Percentiles rank a stretch among this genome's conserved stretches.
These are phyloP conservation scores for Zele albiditarsus DNA, from an alignment of 2,888 invertebrate species.

Conservation along the genomic window DNA sequence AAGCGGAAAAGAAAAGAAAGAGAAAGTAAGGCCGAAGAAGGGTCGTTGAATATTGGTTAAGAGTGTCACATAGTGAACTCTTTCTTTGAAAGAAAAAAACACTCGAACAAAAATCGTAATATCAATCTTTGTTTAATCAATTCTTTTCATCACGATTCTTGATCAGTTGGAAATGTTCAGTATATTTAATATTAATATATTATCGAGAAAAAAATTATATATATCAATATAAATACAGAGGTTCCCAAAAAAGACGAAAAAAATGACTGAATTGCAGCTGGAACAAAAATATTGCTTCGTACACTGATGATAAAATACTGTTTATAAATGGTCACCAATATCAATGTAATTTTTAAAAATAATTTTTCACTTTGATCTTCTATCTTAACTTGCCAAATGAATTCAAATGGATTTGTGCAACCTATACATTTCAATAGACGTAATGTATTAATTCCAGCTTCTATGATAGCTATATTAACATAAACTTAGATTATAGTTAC, in stretches of 20 bases:
- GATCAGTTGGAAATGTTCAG: conserved; percentile 47
- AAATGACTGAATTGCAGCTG: conserved; percentile 16
- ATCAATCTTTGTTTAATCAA: conserved; percentile 19
- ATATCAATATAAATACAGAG: conserved; percentile 14
- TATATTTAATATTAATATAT: conserved; percentile 60
- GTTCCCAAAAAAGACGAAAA: conserved; percentile 14
- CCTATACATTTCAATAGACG: not conserved
- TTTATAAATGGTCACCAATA: not conserved
- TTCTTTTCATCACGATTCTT: not conserved
- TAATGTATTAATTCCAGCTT: conserved; percentile 19
- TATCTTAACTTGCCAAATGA: conserved; percentile 20
- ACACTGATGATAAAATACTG: not conserved
- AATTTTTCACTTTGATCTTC: not conserved
- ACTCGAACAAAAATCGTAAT: conserved; percentile 13
- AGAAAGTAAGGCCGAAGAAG: not conserved
- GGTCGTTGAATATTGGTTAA: conserved; percentile 1
- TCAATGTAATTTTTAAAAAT: not conserved
- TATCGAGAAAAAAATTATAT: conserved; percentile 48
- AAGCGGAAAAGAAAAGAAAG: conserved; percentile 43
- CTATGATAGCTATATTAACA: conserved; percentile 17
- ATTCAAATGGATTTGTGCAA: not conserved
- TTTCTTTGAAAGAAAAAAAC: not conserved
- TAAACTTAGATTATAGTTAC: conserved; percentile 16
- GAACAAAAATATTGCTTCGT: not conserved
- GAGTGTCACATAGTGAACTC: not conserved